Percentiles rank a stretch among this genome's conserved stretches.
phyloP scores from a whole-genome alignment of 2,888 invertebrate genomes.

The Ptilodon capucinus region DNA sequence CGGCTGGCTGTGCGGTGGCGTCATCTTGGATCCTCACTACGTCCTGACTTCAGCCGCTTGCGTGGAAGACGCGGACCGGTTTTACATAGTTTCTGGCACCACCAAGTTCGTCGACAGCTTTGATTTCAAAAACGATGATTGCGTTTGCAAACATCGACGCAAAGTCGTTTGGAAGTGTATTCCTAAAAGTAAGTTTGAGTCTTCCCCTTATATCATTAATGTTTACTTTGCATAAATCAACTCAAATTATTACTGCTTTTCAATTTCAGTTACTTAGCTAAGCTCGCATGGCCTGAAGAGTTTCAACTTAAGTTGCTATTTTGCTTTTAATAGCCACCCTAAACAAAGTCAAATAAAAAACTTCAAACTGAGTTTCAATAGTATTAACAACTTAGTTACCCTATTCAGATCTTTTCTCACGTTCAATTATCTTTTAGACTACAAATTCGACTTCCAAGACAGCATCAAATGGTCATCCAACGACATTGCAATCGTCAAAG shows the following conservation, averaged over 20 bases:
- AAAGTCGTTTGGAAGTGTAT: constrained; percentile 76
- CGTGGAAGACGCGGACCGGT: constrained; percentile 73
- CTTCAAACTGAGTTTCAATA: no score
- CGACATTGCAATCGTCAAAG: constrained; percentile 75
- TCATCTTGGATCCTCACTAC: constrained; percentile 62
- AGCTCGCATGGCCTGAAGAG: no score
- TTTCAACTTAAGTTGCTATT: no score
- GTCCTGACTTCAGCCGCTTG: constrained; percentile 76
- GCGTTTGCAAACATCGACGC: constrained; percentile 67
- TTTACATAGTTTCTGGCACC: constrained; percentile 73
- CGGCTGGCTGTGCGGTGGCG: constrained; percentile 75
- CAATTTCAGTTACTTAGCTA: no score
- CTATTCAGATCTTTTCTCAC: background rate
- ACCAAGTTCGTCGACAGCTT: constrained; percentile 69
- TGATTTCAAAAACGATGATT: constrained; percentile 64
- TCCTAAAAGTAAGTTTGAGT: constrained; percentile 67
- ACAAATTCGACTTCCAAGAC: constrained; percentile 78
- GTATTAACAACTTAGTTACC: no score
- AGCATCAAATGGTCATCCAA: constrained; percentile 77
- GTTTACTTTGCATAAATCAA: background rate
- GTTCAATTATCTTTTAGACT: constrained; percentile 48
- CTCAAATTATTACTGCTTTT: no score
- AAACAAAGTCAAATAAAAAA: no score
- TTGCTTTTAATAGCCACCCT: no score
- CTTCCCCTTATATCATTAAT: background rate